phyloP scores from a whole-genome alignment of 2,888 invertebrate genomes.

The Molorchus minor region DNA sequence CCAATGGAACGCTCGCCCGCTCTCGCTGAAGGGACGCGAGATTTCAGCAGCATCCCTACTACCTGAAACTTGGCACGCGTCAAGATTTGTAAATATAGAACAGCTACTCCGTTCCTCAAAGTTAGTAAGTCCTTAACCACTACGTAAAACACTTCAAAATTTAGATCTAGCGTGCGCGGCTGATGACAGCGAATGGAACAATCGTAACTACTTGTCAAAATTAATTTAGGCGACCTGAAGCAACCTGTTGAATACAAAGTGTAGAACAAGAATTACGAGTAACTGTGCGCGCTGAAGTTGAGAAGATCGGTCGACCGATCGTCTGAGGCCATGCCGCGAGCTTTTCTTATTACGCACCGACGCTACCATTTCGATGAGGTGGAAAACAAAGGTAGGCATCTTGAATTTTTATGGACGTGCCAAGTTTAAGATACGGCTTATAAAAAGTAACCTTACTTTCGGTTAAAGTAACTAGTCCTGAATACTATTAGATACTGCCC shows the following conservation, averaged over 20 bases:
- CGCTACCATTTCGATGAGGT: constrained; percentile 64
- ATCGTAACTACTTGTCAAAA: constrained; percentile 43
- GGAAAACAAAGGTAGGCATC: constrained; percentile 59
- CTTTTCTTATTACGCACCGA: constrained; percentile 71
- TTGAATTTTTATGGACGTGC: neutral
- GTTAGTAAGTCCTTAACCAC: constrained; percentile 54
- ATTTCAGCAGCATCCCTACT: constrained; percentile 47
- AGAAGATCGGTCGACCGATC: constrained; percentile 14
- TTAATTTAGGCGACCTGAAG: constrained; percentile 35
- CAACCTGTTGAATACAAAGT: constrained; percentile 38
- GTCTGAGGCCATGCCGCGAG: constrained; percentile 67
- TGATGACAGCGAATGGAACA: constrained; percentile 31
- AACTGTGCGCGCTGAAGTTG: constrained; percentile 20
- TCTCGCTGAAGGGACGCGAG: constrained; percentile 26
- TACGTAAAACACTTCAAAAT: constrained; percentile 33
- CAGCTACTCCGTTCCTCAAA: constrained; percentile 59
- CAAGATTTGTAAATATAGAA: constrained; percentile 63
- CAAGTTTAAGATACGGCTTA: no score
- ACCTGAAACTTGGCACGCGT: constrained; percentile 63
- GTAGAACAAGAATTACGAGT: neutral
- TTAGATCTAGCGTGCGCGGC: constrained; percentile 39
- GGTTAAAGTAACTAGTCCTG: no score
- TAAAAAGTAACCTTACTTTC: no score
- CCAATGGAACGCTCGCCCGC: constrained; percentile 51
- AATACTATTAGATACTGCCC: no score